Base-by-base conservation (phyloP, 2,113 vertebrate species). In the Aptenodytes patagonicus region DNA sequence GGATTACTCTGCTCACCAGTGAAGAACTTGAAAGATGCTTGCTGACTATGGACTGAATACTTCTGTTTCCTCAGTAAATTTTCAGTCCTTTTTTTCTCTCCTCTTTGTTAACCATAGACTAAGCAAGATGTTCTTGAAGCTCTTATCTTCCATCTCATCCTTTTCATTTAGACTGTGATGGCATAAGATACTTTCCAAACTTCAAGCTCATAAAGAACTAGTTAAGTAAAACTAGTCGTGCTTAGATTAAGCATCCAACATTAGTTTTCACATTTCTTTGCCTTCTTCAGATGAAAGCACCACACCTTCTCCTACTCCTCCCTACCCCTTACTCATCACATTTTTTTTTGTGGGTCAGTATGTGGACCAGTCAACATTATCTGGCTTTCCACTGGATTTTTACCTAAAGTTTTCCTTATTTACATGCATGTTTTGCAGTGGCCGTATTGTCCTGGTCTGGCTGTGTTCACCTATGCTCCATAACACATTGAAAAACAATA, bases 401-500 rank as follows among this genome's bases (percentile, higher is more conserved):
- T 82, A 49, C 18, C 6, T n/a, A 11, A 75, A 44, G 9, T 32
- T 3, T 83, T 84, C 38, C 20, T 54, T 49, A 28, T 8, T 61
- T 51, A 26, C 11, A 22, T 6, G 8, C 31, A 8, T 32, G 5
- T 66, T 55, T 65, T 68, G 2, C 3, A 1, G 13, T 57, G 16
- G 9, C 14, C 0, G 0, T 62, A 5, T 40, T 46, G 25, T 60
- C 11, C 8, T 76, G 8, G 3, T n/a, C 32, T 25, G 55, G 6
- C 7, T 55, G 2, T 38, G 16, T 52, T 64, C 29, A 70, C 5
- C 21, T 64, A 18, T 60, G 7, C 8, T 51, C 8, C 16, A 6
- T 31, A 38, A 36, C 4, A n/a, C 0, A 1, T 17, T 75, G 36
- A 26, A 70, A 94, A 89, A 17, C 3, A 21, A 1, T 5, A 6